Evolutionary conservation across 2,797 vertebrate species (phyloP).

Genomic region (Sylvilagus floridanus): DNA sequence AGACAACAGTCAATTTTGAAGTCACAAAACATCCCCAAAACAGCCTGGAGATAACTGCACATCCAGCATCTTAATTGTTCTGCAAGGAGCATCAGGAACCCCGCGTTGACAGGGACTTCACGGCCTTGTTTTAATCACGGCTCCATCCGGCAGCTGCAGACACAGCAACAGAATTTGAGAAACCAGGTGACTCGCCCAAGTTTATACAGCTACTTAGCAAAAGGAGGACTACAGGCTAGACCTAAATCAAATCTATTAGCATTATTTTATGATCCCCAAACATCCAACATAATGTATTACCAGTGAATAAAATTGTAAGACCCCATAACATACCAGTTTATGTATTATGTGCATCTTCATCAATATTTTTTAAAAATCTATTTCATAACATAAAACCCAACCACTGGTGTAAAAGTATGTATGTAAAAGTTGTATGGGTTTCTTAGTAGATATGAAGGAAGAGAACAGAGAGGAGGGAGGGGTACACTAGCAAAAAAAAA

Average conservation of each 20-base stretch:
- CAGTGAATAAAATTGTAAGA: conserved; percentile 42
- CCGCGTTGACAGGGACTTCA: background rate
- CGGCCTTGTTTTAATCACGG: background rate
- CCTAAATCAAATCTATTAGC: background rate
- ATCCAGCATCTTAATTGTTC: conserved; percentile 25
- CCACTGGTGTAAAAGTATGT: conserved; percentile 40
- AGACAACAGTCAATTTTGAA: background rate
- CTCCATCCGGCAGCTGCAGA: background rate
- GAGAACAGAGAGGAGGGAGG: background rate
- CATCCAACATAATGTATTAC: conserved; percentile 18
- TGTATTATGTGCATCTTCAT: conserved; percentile 4
- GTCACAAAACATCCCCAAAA: conserved; percentile 10
- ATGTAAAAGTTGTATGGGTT: background rate
- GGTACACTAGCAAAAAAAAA: background rate
- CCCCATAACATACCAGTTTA: background rate
- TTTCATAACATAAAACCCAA: background rate
- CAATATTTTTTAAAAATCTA: conserved; percentile 51
- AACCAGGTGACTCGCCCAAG: background rate
- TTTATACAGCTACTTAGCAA: background rate
- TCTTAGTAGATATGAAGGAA: background rate
- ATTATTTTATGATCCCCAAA: background rate
- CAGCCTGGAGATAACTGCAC: background rate
- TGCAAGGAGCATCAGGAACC: background rate
- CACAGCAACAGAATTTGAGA: background rate
- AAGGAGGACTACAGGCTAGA: background rate